phyloP scores from a whole-genome alignment of 2,888 invertebrate genomes.

The Cetonia aurata region DNA sequence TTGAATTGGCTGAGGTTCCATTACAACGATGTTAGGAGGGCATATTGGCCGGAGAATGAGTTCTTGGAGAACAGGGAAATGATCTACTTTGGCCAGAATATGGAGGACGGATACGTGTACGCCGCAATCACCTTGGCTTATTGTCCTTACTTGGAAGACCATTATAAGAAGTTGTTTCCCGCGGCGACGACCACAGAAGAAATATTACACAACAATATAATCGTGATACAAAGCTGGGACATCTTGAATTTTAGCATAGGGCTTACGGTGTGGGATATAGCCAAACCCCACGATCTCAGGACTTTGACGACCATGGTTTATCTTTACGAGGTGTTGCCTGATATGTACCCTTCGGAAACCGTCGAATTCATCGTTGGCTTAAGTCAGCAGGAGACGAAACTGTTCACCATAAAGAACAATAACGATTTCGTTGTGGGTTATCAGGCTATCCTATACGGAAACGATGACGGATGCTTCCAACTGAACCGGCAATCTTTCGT shows the following conservation, averaged over 20 bases:
- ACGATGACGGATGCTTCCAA: constrained; percentile 21
- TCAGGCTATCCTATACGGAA: constrained; percentile 24
- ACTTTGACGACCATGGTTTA: constrained; percentile 71
- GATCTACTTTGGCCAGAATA: constrained; percentile 68
- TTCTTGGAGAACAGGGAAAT: constrained; percentile 19
- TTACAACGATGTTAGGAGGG: neutral
- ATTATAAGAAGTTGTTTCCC: constrained; percentile 67
- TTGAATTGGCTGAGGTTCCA: constrained; percentile 18
- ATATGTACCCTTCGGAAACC: constrained; percentile 67
- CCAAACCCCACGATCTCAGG: constrained; percentile 70
- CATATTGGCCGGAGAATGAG: neutral
- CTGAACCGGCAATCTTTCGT: constrained; percentile 5
- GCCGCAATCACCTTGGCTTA: constrained; percentile 69
- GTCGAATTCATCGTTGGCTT: constrained; percentile 68
- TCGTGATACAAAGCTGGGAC: constrained; percentile 70
- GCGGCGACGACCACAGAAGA: constrained; percentile 63
- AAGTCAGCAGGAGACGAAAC: constrained; percentile 65
- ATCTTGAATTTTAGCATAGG: constrained; percentile 70
- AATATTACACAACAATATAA: constrained; percentile 72
- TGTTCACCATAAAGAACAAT: constrained; percentile 54
- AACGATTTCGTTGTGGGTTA: constrained; percentile 30
- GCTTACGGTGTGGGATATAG: constrained; percentile 69
- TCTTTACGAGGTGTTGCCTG: constrained; percentile 71
- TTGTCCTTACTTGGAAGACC: constrained; percentile 71
- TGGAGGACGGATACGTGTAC: constrained; percentile 71